Evolutionary conservation across 2,797 vertebrate species (phyloP).

Genomic region (Botia kubotai): DNA sequence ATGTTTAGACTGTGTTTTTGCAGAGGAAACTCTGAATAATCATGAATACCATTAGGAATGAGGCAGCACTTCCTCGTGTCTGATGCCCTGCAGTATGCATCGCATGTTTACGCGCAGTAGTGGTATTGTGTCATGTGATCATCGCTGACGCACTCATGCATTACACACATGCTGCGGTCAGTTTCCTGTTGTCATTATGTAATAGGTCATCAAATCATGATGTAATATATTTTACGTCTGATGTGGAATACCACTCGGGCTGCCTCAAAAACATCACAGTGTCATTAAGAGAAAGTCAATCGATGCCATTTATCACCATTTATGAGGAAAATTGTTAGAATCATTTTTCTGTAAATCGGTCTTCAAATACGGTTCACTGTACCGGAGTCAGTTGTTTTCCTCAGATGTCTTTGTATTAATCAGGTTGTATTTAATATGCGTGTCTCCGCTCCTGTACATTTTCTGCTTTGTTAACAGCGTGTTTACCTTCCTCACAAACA

Average conservation of each 20-base stretch:
- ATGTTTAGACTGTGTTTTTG: background rate
- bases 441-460: conserved; percentile 20
- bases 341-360: background rate
- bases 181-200: conserved; percentile 7
- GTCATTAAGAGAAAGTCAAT: conserved; percentile 53
- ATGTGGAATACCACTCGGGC: conserved; percentile 28
- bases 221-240: conserved; percentile 6
- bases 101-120: background rate
- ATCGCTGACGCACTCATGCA: conserved; percentile 42
- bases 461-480: conserved; percentile 23
- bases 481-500: conserved; percentile 21
- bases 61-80: conserved; percentile 15
- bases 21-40: conserved; percentile 23
- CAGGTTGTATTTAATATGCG: background rate
- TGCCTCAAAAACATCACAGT: conserved; percentile 53
- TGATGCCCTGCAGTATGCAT: conserved; percentile 13
- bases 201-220: conserved; percentile 21
- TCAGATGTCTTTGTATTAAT: background rate
- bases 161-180: background rate
- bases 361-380: background rate
- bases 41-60: conserved; percentile 8
- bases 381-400: background rate
- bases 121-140: conserved; percentile 50
- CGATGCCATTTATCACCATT: background rate
- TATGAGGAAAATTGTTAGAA: background rate